A percentile compares a stretch with the other conserved stretches of the same genome.
These are phyloP conservation scores for Mizuhopecten yessoensis DNA, from an alignment of 1,140 invertebrate genomes.

Conservation along the genomic window DNA sequence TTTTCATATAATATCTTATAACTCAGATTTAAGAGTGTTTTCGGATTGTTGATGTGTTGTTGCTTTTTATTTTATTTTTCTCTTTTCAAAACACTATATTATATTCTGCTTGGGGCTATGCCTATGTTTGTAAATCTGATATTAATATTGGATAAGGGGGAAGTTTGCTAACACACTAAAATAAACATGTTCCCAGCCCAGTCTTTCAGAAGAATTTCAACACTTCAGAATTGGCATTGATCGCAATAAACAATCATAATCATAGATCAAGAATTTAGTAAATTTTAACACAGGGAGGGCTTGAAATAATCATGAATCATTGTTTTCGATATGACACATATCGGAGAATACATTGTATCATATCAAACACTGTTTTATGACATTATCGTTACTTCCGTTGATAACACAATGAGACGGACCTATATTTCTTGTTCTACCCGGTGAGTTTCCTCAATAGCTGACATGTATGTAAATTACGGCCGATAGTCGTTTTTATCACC, in stretches of 20 bases:
- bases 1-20: too few species aligned
- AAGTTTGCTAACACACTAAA: too few species aligned
- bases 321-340: background rate
- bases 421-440: background rate
- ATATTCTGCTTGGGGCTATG: too few species aligned
- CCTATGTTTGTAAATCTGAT: too few species aligned
- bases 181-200: background rate
- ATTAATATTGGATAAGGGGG: too few species aligned
- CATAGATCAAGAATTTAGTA: constrained; percentile 1
- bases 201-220: background rate
- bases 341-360: background rate
- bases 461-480: background rate
- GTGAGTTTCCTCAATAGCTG: background rate
- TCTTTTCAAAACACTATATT: too few species aligned
- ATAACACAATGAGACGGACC: background rate
- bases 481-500: background rate
- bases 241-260: background rate
- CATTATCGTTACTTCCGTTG: background rate
- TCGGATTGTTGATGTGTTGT: too few species aligned
- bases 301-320: background rate
- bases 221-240: constrained; percentile 1
- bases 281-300: background rate
- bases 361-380: background rate
- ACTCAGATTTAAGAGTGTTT: too few species aligned
- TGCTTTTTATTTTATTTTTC: too few species aligned